Base-by-base conservation (phyloP, 1,140 invertebrate genomes). In the Kradibia gibbosae region DNA sequence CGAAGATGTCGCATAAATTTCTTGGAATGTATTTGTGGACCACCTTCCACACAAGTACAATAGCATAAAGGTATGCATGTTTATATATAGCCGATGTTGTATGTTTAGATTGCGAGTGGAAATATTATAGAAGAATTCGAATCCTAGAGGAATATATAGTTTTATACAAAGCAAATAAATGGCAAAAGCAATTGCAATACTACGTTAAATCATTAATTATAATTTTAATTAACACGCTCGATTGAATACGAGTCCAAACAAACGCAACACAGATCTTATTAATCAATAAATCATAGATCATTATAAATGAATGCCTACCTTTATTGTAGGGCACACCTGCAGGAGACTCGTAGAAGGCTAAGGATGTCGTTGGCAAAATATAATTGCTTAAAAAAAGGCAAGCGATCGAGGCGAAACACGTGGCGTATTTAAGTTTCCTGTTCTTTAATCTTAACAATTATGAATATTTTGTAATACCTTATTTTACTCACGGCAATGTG, bases 11-110 rank as follows among this genome's bases (percentile, higher is more conserved):
- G 8, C 25, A 65, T 17, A 65, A 36, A 22, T 36, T n/a, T 20
- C 15, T 65, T 65, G 34, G 20, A 65, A 31, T 36, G 62, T 65
- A 65, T 65, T 65, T 65, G 62, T 65, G 20, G 13, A 65, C 5
- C 20, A n/a, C n/a, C 36, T 65, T 65, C 8, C 13, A 36, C 22
- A 65, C 4, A 65, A 65, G 28, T 65, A 53, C 50, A 53, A 53
- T 53, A 17, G 22, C 15, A 53, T 17, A 53, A 53, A 53, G 50
- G 15, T 53, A 20, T 53, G 22, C 50, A 53, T 53, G 22, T 53
- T 3, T 17, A 53, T 53, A 17, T 53, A 53, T 3, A 53, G 22
- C 20, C 4, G 15, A 53, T 8, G 20, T 53, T 53, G 50, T 17
- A 17, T 20, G 22, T 22, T 53, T 53, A 53, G 15, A 20, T 11